A percentile compares a stretch with the other conserved stretches of the same genome.
Evolutionary conservation across 1,140 invertebrate species (phyloP).

Genomic region (Drosophila varians): DNA sequence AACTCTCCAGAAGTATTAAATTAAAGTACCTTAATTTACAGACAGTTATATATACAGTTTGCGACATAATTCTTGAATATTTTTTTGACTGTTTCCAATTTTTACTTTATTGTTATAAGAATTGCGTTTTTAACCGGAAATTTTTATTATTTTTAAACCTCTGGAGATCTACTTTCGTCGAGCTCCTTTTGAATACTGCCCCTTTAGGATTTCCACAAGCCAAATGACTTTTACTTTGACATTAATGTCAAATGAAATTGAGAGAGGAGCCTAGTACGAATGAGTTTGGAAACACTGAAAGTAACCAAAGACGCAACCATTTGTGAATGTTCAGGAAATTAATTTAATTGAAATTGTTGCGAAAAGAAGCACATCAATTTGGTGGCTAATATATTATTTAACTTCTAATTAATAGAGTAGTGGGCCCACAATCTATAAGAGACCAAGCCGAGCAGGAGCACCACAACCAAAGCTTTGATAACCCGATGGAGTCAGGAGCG

Average conservation of each 20-base stretch:
- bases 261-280: neutral
- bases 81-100: neutral
- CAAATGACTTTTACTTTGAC: neutral
- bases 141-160: neutral
- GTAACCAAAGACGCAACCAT: neutral
- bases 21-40: too few relatives aligned
- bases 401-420: constrained; percentile 22
- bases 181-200: constrained; percentile 1
- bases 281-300: neutral
- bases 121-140: neutral
- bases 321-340: neutral
- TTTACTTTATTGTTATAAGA: neutral
- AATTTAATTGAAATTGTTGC: constrained; percentile 26
- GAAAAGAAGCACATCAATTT: constrained; percentile 24
- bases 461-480: constrained; percentile 22
- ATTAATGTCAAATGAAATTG: constrained; percentile 14
- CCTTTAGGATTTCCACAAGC: neutral
- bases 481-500: constrained; percentile 63
- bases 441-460: constrained; percentile 39
- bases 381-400: neutral
- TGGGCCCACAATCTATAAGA: constrained; percentile 40
- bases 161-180: neutral
- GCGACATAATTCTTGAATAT: neutral
- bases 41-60: too few relatives aligned
- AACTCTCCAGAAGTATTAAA: too few relatives aligned